Evolutionary conservation across 2,888 invertebrate genomes (phyloP).

Genomic region (Sylvicola cinctus): DNA sequence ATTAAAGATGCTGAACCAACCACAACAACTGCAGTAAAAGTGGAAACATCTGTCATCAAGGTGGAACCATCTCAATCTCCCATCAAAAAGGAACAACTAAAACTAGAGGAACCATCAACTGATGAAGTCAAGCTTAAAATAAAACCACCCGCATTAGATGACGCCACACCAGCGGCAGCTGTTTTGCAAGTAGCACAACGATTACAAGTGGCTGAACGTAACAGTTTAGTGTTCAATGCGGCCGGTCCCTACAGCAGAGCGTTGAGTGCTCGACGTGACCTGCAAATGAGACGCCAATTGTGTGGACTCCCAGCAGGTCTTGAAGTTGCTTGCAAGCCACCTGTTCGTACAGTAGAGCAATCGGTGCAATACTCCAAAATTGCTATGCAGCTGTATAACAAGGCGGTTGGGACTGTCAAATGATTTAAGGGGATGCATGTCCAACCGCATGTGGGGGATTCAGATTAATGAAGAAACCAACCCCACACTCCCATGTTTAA

Average conservation of each 20-base stretch:
- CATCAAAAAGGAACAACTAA: slow-evolving; percentile 12
- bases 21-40: neutral
- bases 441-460: too few species aligned
- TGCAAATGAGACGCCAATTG: slow-evolving; percentile 48
- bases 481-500: too few species aligned
- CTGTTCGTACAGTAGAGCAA: too few species aligned
- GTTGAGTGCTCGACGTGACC: slow-evolving; percentile 56
- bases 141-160: too few species aligned
- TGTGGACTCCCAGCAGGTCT: slow-evolving; percentile 45
- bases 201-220: slow-evolving; percentile 36
- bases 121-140: too few species aligned
- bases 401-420: too few species aligned
- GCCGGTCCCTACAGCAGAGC: slow-evolving; percentile 60
- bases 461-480: too few species aligned
- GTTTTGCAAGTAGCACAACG: slow-evolving; percentile 38
- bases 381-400: too few species aligned
- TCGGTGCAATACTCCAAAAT: too few species aligned
- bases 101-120: slow-evolving; percentile 8
- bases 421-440: too few species aligned
- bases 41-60: too few species aligned
- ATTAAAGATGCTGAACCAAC: slow-evolving; percentile 1
- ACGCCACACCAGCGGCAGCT: slow-evolving; percentile 21
- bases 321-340: slow-evolving; percentile 29
- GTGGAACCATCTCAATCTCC: too few species aligned
- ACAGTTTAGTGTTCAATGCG: slow-evolving; percentile 41